A percentile compares a stretch with the other conserved stretches of the same genome.
Conservation (phyloP, 37 sponge, comb jelly and placozoan species). For the Haliclona indistincta region DNA sequence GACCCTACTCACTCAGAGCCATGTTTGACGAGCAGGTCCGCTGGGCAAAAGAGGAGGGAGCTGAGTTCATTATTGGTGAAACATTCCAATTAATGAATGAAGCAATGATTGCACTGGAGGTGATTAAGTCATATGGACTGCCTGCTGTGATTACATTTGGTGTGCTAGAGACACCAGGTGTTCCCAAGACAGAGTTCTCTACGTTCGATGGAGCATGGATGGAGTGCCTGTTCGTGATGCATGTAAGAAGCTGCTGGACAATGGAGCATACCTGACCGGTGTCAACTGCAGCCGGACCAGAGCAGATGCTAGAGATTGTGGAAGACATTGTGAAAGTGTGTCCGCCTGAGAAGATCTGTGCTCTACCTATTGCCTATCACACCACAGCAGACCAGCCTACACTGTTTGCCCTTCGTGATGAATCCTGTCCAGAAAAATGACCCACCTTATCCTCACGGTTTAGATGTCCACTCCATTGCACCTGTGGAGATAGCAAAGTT, state of each 20-base stretch:
- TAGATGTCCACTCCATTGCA: conserved; percentile 34
- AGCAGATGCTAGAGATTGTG: conserved; percentile 49
- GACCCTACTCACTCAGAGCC: not conserved
- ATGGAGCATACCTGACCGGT: conserved; percentile 54
- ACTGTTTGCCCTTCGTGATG: conserved; percentile 21
- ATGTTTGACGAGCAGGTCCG: conserved; percentile 52
- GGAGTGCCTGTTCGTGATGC: conserved; percentile 38
- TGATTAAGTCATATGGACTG: conserved; percentile 8
- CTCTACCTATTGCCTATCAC: conserved; percentile 56
- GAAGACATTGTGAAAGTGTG: conserved; percentile 36
- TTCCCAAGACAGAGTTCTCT: not conserved
- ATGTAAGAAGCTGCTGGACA: conserved; percentile 27
- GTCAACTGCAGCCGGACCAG: conserved; percentile 49
- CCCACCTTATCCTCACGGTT: conserved; percentile 37
- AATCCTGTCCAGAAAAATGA: conserved; percentile 19
- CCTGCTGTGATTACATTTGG: conserved; percentile 17
- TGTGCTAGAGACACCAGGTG: not conserved
- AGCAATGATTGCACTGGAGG: conserved; percentile 19
- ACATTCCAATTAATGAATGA: conserved; percentile 6
- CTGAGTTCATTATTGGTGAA: conserved; percentile 8
- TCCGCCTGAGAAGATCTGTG: conserved; percentile 51
- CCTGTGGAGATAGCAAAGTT: conserved; percentile 34
- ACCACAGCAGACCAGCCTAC: conserved; percentile 45
- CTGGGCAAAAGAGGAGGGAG: conserved; percentile 38
- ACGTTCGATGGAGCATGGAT: no score